Percentiles rank a stretch among this genome's conserved stretches.
Evolutionary conservation across 1,140 invertebrate species (phyloP).

Genomic region (Brachionus plicatilis): DNA sequence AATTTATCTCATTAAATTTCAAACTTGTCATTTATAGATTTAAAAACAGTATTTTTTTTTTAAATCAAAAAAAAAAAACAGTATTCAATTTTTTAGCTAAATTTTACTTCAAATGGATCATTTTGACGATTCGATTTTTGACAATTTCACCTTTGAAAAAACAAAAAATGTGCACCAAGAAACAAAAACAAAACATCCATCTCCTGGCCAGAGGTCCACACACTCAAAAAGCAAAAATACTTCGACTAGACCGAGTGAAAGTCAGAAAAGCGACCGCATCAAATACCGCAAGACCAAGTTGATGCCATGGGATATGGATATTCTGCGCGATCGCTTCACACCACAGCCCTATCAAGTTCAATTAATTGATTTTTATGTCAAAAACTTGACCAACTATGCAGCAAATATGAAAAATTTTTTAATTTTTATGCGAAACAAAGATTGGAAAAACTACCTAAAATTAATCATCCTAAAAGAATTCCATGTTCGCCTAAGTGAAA

Average conservation of each 20-base stretch:
- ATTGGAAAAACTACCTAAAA: conserved; percentile 11
- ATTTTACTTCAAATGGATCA: neutral
- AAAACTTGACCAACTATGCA: neutral
- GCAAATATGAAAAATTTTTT: neutral
- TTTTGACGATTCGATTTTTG: neutral
- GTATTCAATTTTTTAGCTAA: neutral
- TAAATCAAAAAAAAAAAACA: neutral
- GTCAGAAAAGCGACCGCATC: neutral
- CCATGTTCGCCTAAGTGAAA: neutral
- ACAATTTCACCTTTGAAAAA: conserved; percentile 17
- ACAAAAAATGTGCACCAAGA: neutral
- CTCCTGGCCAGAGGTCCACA: neutral
- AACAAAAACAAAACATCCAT: neutral
- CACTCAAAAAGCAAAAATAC: neutral
- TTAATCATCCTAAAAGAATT: neutral
- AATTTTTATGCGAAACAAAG: conserved; percentile 29
- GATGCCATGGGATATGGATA: conserved; percentile 36
- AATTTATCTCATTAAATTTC: neutral
- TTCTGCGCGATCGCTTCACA: conserved; percentile 22
- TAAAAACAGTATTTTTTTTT: conserved; percentile 22
- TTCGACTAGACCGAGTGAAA: neutral
- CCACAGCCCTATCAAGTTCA: conserved; percentile 28
- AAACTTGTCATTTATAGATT: neutral
- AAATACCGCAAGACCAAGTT: neutral
- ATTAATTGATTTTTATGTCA: conserved; percentile 33